These are phyloP conservation scores for Lucilia sericata DNA, from an alignment of 1,140 invertebrate species.

Conservation along the genomic window DNA sequence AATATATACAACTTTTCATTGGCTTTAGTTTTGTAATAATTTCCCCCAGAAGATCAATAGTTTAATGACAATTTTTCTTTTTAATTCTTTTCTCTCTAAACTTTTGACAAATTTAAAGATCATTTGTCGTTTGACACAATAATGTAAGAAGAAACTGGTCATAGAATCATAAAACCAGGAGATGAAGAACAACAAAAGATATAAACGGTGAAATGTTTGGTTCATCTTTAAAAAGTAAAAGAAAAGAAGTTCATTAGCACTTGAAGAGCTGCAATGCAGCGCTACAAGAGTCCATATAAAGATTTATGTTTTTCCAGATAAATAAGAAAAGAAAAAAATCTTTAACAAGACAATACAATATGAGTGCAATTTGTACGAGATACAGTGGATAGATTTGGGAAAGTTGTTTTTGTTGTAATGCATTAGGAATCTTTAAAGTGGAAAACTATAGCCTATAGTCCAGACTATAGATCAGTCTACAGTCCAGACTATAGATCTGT, in stretches of 20 bases:
- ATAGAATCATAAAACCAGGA: neutral
- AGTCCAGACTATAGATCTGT: no score
- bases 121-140: constrained; percentile 1
- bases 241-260: constrained; percentile 37
- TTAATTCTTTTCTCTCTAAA: neutral
- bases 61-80: constrained; percentile 33
- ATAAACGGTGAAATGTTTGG: neutral
- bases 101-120: constrained; percentile 29
- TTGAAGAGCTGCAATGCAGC: constrained; percentile 10
- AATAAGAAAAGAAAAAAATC: neutral
- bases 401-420: neutral
- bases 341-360: neutral
- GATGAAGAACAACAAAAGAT: neutral
- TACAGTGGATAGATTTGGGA: neutral
- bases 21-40: neutral
- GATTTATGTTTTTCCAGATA: constrained; percentile 31
- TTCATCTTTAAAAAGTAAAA: neutral
- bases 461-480: no score
- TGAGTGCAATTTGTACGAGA: neutral
- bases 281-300: neutral
- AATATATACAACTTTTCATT: neutral
- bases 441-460: no score
- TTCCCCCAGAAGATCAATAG: constrained; percentile 36
- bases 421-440: no score
- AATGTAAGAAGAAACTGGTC: neutral